Evolutionary conservation across 53 echinoderm and acorn worm genomes (phyloP).

Genomic region (Zoroaster sp.): DNA sequence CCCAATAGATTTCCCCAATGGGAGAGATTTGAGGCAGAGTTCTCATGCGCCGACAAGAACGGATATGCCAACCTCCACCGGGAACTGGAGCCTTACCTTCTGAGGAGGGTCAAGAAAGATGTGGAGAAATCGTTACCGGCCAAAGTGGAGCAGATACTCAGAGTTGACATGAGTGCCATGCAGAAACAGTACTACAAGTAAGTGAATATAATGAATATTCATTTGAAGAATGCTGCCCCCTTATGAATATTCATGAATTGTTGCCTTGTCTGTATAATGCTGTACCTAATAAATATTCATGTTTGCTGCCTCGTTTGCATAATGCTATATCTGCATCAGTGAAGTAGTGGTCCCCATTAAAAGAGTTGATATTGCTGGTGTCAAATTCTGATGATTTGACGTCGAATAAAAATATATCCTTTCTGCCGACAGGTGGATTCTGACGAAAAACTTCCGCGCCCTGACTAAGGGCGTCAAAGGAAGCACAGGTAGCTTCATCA

Average conservation of each 20-base stretch:
- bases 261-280: too few species aligned
- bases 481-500: constrained; percentile 85
- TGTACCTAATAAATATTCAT: background rate
- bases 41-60: constrained; percentile 86
- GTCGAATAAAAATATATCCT: background rate
- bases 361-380: too few species aligned
- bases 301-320: background rate
- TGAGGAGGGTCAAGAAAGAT: constrained; percentile 94
- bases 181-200: constrained; percentile 99
- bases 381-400: too few species aligned
- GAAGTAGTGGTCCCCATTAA: background rate
- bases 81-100: constrained; percentile 94
- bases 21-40: constrained; percentile 93
- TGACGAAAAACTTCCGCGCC: constrained; percentile 94
- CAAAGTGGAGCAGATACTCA: constrained; percentile 93
- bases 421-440: constrained; percentile 72
- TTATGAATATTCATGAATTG: too few species aligned
- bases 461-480: constrained; percentile 89
- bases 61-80: constrained; percentile 94
- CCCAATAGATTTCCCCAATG: constrained; percentile 42
- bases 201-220: too few species aligned
- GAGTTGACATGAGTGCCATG: constrained; percentile 93
- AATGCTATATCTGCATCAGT: background rate
- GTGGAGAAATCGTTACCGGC: constrained; percentile 98
- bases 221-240: too few species aligned